Conservation (phyloP, 2,888 invertebrate genomes). For the Pachydiplax longipennis region DNA sequence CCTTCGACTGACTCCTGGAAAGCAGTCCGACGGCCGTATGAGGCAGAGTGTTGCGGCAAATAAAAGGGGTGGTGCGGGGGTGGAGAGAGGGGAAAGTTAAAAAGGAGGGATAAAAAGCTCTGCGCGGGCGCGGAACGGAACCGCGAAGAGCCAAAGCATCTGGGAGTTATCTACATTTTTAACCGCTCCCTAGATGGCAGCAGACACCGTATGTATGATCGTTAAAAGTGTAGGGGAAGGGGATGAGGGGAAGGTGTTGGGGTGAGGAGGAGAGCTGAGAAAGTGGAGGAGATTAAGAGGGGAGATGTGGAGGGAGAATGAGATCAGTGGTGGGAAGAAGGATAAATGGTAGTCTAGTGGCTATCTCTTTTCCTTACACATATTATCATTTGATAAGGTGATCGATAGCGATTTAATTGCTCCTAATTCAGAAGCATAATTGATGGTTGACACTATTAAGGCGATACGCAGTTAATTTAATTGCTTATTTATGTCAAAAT, state of each 20-base stretch:
- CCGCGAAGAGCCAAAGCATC: constrained; percentile 21
- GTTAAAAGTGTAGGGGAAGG: constrained; percentile 2
- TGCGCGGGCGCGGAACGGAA: constrained; percentile 33
- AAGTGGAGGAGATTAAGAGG: not conserved
- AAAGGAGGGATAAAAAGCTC: constrained; percentile 4
- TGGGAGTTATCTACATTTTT: constrained; percentile 50
- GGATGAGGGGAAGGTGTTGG: not conserved
- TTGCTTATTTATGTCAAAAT: too few species aligned
- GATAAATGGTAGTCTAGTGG: not conserved
- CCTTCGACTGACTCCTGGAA: not conserved
- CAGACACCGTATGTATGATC: constrained; percentile 46
- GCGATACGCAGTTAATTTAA: too few species aligned
- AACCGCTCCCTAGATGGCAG: constrained; percentile 52
- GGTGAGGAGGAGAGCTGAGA: not conserved
- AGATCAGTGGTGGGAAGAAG: not conserved
- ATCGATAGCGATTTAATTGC: too few species aligned
- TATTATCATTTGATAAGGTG: too few species aligned
- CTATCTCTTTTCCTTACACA: too few species aligned
- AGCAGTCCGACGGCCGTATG: not conserved
- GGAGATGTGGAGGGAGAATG: not conserved
- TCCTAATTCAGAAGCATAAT: not conserved
- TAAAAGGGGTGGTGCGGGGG: constrained; percentile 9
- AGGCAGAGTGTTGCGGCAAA: constrained; percentile 19
- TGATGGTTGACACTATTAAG: too few species aligned
- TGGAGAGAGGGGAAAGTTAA: not conserved